Evolutionary conservation across 2,797 vertebrate species (phyloP), one percentile per base, ranked within the genome.

Genomic region (Lepidocolaptes lacrymiger): DNA sequence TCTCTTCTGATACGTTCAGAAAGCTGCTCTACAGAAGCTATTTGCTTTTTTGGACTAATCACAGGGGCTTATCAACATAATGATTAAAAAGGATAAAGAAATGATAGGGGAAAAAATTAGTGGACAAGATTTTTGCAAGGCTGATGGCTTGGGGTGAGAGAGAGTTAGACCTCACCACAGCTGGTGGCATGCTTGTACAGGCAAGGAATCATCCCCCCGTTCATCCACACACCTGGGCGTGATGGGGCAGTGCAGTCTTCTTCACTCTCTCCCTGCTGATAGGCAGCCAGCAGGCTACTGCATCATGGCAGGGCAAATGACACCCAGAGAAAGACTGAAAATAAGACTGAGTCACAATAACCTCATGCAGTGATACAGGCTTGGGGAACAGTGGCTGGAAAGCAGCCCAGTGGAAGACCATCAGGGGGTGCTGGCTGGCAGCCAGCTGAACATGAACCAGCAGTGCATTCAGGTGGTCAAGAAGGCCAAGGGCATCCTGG

Each of bases 181-280:
- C 26, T 5, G 34, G n/a, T 18, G 12, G 32, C 58, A 41, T 1
- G 14, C 15, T 41, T 39, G 30, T 34, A 6, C 5, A 4, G 11
- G 34, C 1, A 1, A 30, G 39, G 66, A 44, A 58, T 56, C 61
- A 30, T 13, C 32, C 21, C 36, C 17, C 3, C 4, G 14, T 9
- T 43, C 20, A 11, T 4, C 56, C 8, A 2, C 61, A 15, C 23
- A 5, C 5, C 14, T 36, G 4, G 41, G 32, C 12, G 16, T 9
- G 4, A 8, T 0, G 3, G 41, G 51, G n/a, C n/a, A 3, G 19
- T 0, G 19, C 11, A 9, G 54, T 5, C 12, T 7, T 28, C 22
- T 39, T 34, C 46, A 3, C 14, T 2, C 14, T 2, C 14, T n/a
- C 14, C 30, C 67, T 5, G 22, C 20, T 14, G 36, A 26, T 14